Evolutionary conservation across 2,888 invertebrate genomes (phyloP).

Genomic region (Polyploca ridens): DNA sequence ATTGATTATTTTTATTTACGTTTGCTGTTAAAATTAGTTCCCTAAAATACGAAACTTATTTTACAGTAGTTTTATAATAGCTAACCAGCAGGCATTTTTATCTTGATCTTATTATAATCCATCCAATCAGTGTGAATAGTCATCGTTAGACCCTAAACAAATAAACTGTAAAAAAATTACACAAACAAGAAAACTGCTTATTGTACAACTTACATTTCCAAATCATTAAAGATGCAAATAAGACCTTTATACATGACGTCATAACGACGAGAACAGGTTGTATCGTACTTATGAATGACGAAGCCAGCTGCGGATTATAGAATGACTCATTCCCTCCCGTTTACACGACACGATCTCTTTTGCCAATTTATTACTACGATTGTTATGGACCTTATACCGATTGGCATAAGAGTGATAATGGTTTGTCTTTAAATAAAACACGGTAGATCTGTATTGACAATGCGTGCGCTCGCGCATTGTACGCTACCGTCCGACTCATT

Average conservation of each 20-base stretch:
- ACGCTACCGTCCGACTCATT: conserved; percentile 53
- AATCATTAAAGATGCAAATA: conserved; percentile 32
- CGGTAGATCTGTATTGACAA: conserved; percentile 61
- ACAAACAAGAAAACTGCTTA: conserved; percentile 20
- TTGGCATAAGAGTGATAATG: conserved; percentile 25
- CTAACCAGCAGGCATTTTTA: no score
- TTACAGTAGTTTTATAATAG: no score
- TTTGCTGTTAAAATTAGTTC: no score
- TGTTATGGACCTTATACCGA: conserved; percentile 13
- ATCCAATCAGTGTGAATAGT: no score
- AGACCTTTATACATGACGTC: conserved; percentile 42
- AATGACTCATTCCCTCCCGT: conserved; percentile 70
- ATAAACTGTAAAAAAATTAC: background rate
- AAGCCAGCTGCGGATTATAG: conserved; percentile 64
- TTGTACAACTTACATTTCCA: conserved; percentile 29
- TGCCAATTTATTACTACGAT: conserved; percentile 21
- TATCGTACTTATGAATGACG: conserved; percentile 66
- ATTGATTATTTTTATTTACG: no score
- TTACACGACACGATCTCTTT: conserved; percentile 35
- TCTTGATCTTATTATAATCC: no score
- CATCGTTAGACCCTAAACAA: no score
- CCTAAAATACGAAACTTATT: no score
- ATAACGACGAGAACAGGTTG: conserved; percentile 48
- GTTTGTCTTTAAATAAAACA: conserved; percentile 20
- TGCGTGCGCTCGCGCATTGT: conserved; percentile 70